These are phyloP conservation scores for Drosophila sulfurigaster DNA, from an alignment of 1,140 invertebrate genomes.

Conservation along the genomic window DNA sequence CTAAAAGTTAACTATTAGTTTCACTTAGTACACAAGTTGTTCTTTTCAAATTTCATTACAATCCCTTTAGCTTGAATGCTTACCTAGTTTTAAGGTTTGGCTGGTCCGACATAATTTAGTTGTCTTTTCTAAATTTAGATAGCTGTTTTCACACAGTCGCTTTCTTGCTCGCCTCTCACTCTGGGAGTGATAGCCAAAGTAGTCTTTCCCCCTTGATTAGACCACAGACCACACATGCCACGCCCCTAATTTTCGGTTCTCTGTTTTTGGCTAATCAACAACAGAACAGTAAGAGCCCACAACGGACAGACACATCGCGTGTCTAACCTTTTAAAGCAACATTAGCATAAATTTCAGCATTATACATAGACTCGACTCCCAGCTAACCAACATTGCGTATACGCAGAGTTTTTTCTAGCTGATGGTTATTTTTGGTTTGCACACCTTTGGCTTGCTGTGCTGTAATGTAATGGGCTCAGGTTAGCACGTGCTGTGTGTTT, in stretches of 20 bases:
- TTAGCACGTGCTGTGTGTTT: slow-evolving; percentile 78
- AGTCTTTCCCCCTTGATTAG: not conserved
- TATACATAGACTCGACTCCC: slow-evolving; percentile 4
- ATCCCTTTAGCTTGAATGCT: too few relatives aligned
- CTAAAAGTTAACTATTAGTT: too few relatives aligned
- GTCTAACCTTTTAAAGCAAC: slow-evolving; percentile 26
- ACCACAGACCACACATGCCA: slow-evolving; percentile 4
- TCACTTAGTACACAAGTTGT: too few relatives aligned
- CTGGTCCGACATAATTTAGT: too few relatives aligned
- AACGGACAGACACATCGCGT: slow-evolving; percentile 21
- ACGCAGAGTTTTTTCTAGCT: slow-evolving; percentile 2
- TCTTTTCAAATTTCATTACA: too few relatives aligned
- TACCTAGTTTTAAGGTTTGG: too few relatives aligned
- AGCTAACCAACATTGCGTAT: too few relatives aligned
- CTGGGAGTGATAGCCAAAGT: too few relatives aligned
- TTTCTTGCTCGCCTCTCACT: too few relatives aligned
- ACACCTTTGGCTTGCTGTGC: slow-evolving; percentile 47
- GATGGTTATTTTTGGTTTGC: slow-evolving; percentile 70
- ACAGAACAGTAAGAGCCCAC: not conserved
- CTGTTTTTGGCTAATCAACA: slow-evolving; percentile 18
- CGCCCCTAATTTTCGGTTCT: slow-evolving; percentile 18
- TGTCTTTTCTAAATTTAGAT: too few relatives aligned
- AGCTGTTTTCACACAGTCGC: too few relatives aligned
- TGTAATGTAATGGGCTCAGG: slow-evolving; percentile 46
- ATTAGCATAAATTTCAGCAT: slow-evolving; percentile 33